Evolutionary conservation across 2,797 vertebrate genomes (phyloP), one percentile per base, ranked within the genome.

Genomic region (Gymnocypris eckloni): DNA sequence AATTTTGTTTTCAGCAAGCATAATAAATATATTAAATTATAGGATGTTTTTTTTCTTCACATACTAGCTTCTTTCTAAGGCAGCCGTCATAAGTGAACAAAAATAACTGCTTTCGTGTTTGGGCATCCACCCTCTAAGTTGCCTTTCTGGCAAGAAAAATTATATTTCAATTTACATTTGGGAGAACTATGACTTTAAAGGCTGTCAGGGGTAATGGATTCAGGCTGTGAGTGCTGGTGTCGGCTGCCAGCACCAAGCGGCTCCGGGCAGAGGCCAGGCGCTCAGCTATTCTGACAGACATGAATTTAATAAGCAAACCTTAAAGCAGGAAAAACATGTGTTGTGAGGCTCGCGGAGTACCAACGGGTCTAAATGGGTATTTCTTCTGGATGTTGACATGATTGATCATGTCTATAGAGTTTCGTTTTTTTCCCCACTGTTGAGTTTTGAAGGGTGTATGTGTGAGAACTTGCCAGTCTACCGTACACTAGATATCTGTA

Each of bases 161-260:
- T 39, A 84, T 48, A 73, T 85, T 88, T 88, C 77, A 85, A 81
- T 87, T 86, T 88, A 73, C 54, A 54, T 83, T 79, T 64, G 28
- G 50, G 80, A 83, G 88, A 85, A 80, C 52, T 86, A 56, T 86
- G 61, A 84, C 66, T 71, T 79, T 72, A 43, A 48, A 82, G 79
- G 81, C 85, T 83, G 86, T 86, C 81, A 75, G 87, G 83, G 81
- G 86, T 89, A 88, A 88, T 86, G 84, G 66, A 84, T 86, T 79
- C 84, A 75, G 73, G 73, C 76, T 88, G 82, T 67, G 83, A 84
- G 59, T 11, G 70, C 61, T 56, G 59, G 22, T 81, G 76, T 85
- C 54, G 52, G 69, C 81, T 45, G 78, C 37, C 33, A 81, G 50
- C n/a, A 43, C 71, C 25, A 50, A 64, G 43, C 70, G 28, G 84